Percentiles rank a stretch among this genome's conserved stretches.
These are phyloP conservation scores for Leuctra nigra DNA, from an alignment of 2,888 invertebrate genomes.

Conservation along the genomic window DNA sequence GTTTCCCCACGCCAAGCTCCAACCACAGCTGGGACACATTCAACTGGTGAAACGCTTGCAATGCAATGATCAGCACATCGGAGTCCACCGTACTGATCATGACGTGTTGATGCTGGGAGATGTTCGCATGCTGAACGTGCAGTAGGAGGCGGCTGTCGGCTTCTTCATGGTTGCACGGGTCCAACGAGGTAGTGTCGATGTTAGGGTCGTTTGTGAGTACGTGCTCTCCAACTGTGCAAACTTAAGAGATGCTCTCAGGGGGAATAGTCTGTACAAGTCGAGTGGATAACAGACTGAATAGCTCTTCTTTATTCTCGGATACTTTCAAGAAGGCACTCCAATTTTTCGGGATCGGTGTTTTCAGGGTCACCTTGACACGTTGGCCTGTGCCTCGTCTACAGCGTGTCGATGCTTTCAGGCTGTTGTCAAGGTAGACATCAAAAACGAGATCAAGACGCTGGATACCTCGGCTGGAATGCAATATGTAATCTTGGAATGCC, in stretches of 20 bases:
- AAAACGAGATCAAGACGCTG: conserved; percentile 20
- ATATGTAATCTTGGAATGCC: not conserved
- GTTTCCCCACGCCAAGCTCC: not conserved
- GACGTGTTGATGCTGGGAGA: not conserved
- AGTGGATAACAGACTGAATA: not conserved
- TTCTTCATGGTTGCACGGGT: conserved; percentile 2
- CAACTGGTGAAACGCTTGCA: not conserved
- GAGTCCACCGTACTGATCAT: conserved; percentile 1
- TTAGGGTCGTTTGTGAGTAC: not conserved
- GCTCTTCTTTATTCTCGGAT: not conserved
- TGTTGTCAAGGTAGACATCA: conserved; percentile 18
- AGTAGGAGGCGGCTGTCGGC: not conserved
- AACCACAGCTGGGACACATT: not conserved
- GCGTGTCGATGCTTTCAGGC: conserved; percentile 16
- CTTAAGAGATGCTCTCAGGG: not conserved
- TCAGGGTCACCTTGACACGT: conserved; percentile 12
- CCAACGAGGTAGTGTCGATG: not conserved
- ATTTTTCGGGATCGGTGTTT: not conserved
- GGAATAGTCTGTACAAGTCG: not conserved
- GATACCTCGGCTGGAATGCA: conserved; percentile 5
- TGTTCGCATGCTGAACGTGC: not conserved
- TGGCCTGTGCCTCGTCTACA: conserved; percentile 16
- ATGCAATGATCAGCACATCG: not conserved
- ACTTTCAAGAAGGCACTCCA: not conserved
- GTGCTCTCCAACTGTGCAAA: not conserved